Evolutionary conservation across 1,140 invertebrate species (phyloP).

Genomic region (Drusus annulatus): DNA sequence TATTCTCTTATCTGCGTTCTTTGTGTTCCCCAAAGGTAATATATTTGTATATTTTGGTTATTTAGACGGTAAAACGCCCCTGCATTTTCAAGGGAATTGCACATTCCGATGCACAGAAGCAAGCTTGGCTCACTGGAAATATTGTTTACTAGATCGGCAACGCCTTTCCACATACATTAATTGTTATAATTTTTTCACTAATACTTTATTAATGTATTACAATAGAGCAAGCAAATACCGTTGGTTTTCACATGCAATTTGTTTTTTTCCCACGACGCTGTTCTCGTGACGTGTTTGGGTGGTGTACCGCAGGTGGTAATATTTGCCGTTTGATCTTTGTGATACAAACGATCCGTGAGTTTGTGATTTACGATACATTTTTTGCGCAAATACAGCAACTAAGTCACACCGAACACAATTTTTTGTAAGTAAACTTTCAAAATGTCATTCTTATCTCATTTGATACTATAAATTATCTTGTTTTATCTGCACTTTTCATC

Average conservation of each 20-base stretch:
- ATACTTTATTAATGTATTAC: slow-evolving; percentile 1
- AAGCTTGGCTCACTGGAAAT: slow-evolving; percentile 66
- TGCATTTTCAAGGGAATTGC: background rate
- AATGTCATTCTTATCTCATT: slow-evolving; percentile 5
- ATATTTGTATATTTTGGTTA: slow-evolving; percentile 18
- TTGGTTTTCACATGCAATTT: slow-evolving; percentile 40
- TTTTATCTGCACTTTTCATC: slow-evolving; percentile 23
- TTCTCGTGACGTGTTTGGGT: slow-evolving; percentile 39
- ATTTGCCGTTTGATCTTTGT: slow-evolving; percentile 6
- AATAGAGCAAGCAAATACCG: slow-evolving; percentile 39
- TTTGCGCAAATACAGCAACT: background rate
- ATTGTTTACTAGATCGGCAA: slow-evolving; percentile 72
- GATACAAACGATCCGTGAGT: background rate
- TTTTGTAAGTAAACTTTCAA: slow-evolving; percentile 6
- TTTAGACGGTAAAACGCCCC: background rate
- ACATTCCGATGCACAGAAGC: background rate
- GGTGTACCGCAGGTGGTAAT: background rate
- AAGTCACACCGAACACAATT: background rate
- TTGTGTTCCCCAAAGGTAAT: slow-evolving; percentile 38
- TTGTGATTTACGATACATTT: background rate
- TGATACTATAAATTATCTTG: background rate
- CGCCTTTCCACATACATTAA: slow-evolving; percentile 66
- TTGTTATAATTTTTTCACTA: slow-evolving; percentile 29
- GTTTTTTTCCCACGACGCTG: slow-evolving; percentile 39
- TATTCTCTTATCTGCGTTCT: slow-evolving; percentile 30